A percentile compares a stretch with the other conserved stretches of the same genome.
Evolutionary conservation across 23 tunicate genomes (phyloP).

Genomic region (Halocynthia roretzi): DNA sequence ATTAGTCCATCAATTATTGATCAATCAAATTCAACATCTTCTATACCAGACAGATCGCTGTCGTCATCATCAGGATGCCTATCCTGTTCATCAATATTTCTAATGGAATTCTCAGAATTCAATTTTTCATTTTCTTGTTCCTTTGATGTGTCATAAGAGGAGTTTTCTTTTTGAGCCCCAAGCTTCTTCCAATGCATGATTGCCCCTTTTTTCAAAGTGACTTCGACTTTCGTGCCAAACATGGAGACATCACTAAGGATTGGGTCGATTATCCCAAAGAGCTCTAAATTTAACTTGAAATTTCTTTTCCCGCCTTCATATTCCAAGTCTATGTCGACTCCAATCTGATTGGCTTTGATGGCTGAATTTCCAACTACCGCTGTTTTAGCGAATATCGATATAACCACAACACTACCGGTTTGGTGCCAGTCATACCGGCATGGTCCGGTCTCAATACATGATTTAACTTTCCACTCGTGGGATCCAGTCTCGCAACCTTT

Average conservation of each 20-base stretch:
- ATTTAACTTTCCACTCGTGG: slow-evolving; percentile 47
- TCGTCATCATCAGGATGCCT: slow-evolving; percentile 19
- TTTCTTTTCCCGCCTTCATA: slow-evolving; percentile 65
- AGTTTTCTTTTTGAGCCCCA: slow-evolving; percentile 30
- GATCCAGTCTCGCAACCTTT: slow-evolving; percentile 73
- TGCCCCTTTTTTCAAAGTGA: slow-evolving; percentile 31
- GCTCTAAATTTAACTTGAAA: slow-evolving; percentile 40
- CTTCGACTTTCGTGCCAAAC: slow-evolving; percentile 71
- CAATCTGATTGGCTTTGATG: slow-evolving; percentile 58
- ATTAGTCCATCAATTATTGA: not conserved
- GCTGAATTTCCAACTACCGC: slow-evolving; percentile 39
- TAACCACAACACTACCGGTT: slow-evolving; percentile 51
- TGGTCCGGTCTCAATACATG: not conserved
- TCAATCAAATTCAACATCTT: slow-evolving; percentile 80
- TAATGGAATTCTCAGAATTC: not conserved
- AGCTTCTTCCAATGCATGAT: slow-evolving; percentile 55
- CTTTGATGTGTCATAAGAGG: no score
- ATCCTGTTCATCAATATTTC: slow-evolving; percentile 8
- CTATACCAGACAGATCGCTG: slow-evolving; percentile 71
- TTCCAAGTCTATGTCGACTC: slow-evolving; percentile 14
- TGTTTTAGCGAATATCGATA: slow-evolving; percentile 67
- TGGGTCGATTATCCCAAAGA: slow-evolving; percentile 62
- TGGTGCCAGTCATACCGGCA: slow-evolving; percentile 94
- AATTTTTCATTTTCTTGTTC: not conserved
- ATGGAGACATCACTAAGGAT: slow-evolving; percentile 39